Evolutionary conservation across 1,140 invertebrate species (phyloP), one percentile per base, ranked within the genome.

Genomic region (Glomeris maerens): DNA sequence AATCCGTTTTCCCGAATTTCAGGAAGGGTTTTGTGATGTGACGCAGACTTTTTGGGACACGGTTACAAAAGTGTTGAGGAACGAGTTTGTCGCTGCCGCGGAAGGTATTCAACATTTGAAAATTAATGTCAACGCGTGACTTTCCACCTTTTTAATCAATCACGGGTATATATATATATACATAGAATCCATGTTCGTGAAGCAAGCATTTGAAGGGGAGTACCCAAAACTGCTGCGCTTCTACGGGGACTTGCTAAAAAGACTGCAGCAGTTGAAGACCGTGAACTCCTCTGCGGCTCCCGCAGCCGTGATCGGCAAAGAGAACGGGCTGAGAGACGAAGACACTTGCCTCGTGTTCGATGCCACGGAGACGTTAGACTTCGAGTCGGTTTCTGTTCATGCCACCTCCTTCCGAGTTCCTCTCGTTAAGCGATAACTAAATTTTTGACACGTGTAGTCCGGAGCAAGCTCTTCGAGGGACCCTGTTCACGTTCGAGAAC

Each of bases 171-270:
- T 36, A 10, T 36, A 10, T 36, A 25, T 14, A 45, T 47, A 58
- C 55, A 29, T 52, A 74, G 72, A 65, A 44, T 79, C 81, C 0
- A 71, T 76, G 39, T 78, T 81, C 58, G 73, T 89, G n/a, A 84
- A 82, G 59, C 84, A 90, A 68, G 80, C 83, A 29, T 72, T 92
- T 47, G 87, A 92, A 70, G 81, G 81, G 42, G 87, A 92, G 66
- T 92, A 82, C 68, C 87, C 88, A 17, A 89, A 84, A 64, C 71
- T 92, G 46, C 68, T 93, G 10, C 77, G 76, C 39, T 63, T 81
- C 23, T 78, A 75, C 64, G 67, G 75, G 45, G 79, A 81, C 49
- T 61, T 81, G 5, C 78, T 78, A 67, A 75, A 74, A 57, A 64
- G 74, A 28, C 63, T 81, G 13, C 71, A 76, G 47, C 66, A 67